Evolutionary conservation across 2,113 vertebrate genomes (phyloP).

Genomic region (Eurystomus gularis): DNA sequence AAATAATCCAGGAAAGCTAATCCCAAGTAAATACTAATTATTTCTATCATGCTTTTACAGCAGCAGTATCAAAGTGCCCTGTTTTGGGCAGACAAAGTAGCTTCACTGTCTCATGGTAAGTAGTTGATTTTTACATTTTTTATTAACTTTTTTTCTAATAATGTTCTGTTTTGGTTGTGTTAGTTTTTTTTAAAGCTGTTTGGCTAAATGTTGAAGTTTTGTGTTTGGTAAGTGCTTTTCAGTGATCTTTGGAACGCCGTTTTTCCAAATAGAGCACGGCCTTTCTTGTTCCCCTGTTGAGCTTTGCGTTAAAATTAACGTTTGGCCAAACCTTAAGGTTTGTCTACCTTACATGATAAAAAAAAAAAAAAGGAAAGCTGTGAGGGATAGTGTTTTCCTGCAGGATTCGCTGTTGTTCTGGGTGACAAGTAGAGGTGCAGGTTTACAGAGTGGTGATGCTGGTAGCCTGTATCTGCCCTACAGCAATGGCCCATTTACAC

Average conservation of each 20-base stretch:
- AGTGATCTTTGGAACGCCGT: neutral
- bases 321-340: neutral
- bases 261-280: neutral
- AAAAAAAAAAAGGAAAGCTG: neutral
- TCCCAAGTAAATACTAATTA: neutral
- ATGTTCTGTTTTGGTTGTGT: neutral
- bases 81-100: conserved; percentile 98
- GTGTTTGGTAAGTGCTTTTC: neutral
- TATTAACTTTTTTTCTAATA: neutral
- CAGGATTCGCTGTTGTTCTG: neutral
- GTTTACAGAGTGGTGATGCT: neutral
- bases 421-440: neutral
- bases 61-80: conserved; percentile 99
- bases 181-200: neutral
- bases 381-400: neutral
- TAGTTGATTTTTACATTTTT: neutral
- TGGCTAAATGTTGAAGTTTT: neutral
- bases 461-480: neutral
- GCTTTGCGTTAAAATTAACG: neutral
- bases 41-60: conserved; percentile 72
- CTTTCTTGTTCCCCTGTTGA: neutral
- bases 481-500: fast-evolving
- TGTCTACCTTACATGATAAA: neutral
- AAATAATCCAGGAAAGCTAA: neutral
- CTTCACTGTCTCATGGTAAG: conserved; percentile 95